Evolutionary conservation across 2,113 vertebrate species (phyloP).

Genomic region (Pantherophis guttatus): DNA sequence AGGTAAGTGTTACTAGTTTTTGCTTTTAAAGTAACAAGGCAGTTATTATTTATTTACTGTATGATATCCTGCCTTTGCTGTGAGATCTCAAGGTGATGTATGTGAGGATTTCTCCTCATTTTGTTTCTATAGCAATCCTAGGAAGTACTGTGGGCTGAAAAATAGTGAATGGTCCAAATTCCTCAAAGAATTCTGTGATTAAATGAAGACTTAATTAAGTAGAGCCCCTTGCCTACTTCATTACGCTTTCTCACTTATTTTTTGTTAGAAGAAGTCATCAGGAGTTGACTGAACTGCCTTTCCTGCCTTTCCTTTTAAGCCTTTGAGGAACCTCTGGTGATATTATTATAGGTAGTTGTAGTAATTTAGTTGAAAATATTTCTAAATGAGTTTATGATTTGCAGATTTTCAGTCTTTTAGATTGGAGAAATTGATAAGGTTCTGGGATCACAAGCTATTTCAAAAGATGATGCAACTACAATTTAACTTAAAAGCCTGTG

Average conservation of each 20-base stretch:
- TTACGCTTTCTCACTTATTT: background rate
- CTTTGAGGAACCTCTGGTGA: background rate
- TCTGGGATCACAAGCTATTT: conserved; percentile 4
- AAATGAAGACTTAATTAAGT: background rate
- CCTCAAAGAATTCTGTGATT: background rate
- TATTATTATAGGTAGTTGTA: background rate
- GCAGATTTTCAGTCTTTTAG: background rate
- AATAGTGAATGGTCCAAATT: background rate
- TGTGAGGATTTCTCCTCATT: background rate
- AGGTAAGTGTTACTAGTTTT: conserved; percentile 71
- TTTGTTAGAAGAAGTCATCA: background rate
- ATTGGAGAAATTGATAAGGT: conserved; percentile 6
- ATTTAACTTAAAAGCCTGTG: background rate
- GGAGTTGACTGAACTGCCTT: background rate
- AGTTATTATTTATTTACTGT: background rate
- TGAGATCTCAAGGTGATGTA: background rate
- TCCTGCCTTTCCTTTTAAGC: background rate
- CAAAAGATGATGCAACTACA: conserved; percentile 3
- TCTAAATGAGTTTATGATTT: background rate
- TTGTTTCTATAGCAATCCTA: background rate
- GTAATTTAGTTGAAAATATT: background rate
- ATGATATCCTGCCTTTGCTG: background rate
- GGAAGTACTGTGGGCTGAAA: background rate
- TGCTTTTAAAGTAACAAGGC: background rate
- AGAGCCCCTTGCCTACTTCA: background rate